A percentile compares a stretch with the other conserved stretches of the same genome.
phyloP scores from a whole-genome alignment of 2,113 vertebrate genomes.

The Malaclemys terrapin region DNA sequence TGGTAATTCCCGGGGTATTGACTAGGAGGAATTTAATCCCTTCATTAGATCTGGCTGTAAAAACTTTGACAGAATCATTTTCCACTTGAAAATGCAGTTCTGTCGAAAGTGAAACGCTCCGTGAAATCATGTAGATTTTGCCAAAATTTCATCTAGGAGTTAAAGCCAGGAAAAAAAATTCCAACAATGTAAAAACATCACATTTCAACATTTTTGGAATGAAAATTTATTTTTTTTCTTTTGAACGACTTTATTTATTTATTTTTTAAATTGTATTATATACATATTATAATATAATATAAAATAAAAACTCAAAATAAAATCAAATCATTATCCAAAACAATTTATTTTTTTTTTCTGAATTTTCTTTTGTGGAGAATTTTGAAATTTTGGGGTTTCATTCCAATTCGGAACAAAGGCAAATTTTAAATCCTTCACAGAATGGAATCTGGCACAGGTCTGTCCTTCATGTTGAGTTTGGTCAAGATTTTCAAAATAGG shows the following conservation, averaged over 20 bases:
- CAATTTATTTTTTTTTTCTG: background rate
- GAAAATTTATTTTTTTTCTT: background rate
- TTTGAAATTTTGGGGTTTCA: background rate
- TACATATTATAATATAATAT: background rate
- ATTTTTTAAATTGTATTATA: background rate
- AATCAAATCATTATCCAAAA: background rate
- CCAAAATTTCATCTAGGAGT: background rate
- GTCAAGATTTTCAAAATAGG: background rate
- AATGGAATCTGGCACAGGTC: background rate
- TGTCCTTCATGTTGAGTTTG: background rate
- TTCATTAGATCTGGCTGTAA: background rate
- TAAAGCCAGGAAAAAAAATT: background rate
- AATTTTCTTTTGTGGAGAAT: background rate
- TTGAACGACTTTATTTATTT: background rate
- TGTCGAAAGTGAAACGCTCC: background rate
- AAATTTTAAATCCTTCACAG: background rate
- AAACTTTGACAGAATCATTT: background rate
- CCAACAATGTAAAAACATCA: background rate
- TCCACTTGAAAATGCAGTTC: background rate
- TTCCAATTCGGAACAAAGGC: background rate
- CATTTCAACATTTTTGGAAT: background rate
- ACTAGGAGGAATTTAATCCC: background rate
- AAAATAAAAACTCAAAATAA: background rate
- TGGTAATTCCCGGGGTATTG: background rate
- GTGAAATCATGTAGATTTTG: background rate